Evolutionary conservation across 1,140 invertebrate species (phyloP).

Genomic region (Agraylea sexmaculata): DNA sequence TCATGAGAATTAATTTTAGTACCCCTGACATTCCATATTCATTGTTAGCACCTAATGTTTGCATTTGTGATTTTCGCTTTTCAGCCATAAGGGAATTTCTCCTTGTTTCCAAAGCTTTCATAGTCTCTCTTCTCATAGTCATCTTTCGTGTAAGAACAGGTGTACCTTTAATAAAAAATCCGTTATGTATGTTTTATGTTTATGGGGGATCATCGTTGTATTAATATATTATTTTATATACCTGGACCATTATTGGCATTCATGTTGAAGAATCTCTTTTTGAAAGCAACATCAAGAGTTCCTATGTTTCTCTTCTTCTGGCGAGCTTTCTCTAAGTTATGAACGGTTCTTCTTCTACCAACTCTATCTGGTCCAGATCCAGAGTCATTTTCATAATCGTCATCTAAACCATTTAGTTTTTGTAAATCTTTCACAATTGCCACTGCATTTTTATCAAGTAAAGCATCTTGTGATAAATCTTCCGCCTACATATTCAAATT

Average conservation of each 20-base stretch:
- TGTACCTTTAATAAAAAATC: constrained; percentile 44
- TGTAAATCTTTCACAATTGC: constrained; percentile 89
- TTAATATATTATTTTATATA: constrained; percentile 17
- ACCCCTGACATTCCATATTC: constrained; percentile 55
- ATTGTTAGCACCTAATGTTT: constrained; percentile 82
- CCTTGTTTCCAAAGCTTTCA: constrained; percentile 74
- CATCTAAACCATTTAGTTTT: constrained; percentile 74
- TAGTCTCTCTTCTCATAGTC: constrained; percentile 68
- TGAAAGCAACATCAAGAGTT: constrained; percentile 87
- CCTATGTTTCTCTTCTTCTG: constrained; percentile 81
- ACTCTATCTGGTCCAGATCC: constrained; percentile 68
- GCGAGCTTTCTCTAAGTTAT: constrained; percentile 81
- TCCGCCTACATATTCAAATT: constrained; percentile 56
- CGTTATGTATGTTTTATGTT: constrained; percentile 7
- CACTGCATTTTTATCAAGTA: constrained; percentile 82
- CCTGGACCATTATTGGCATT: constrained; percentile 56
- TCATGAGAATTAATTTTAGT: constrained; percentile 20
- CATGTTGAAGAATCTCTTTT: constrained; percentile 82
- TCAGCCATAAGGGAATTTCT: constrained; percentile 79
- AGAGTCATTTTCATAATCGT: constrained; percentile 81
- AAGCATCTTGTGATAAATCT: constrained; percentile 74
- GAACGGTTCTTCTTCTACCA: constrained; percentile 76
- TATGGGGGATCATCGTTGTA: constrained; percentile 1
- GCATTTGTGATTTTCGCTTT: constrained; percentile 76
- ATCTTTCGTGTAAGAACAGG: constrained; percentile 71